These are phyloP conservation scores for Ascidia mentula DNA, from an alignment of 23 tunicate genomes.

Conservation along the genomic window DNA sequence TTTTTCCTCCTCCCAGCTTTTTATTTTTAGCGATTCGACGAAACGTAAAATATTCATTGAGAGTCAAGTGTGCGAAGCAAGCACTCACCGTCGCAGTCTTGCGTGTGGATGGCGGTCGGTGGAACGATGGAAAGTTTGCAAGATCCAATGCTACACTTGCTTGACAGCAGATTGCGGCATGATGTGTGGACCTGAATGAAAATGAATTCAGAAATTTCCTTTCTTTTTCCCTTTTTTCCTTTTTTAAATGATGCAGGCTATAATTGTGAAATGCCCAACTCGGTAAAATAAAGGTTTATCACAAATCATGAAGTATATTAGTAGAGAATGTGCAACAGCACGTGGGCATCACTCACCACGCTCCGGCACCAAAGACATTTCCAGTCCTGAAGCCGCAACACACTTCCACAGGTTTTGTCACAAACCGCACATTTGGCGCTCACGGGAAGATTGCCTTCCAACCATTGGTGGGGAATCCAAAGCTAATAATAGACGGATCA, in stretches of 20 bases:
- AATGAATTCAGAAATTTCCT: too few species aligned
- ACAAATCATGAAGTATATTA: too few species aligned
- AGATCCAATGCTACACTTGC: constrained; percentile 62
- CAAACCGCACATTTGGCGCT: constrained; percentile 96
- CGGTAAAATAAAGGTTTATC: too few species aligned
- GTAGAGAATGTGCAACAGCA: too few species aligned
- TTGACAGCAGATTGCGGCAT: constrained; percentile 55
- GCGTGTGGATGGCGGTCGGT: constrained; percentile 80
- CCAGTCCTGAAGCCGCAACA: constrained; percentile 90
- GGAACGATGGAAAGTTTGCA: constrained; percentile 79
- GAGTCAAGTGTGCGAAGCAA: background rate
- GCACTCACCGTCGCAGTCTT: constrained; percentile 79
- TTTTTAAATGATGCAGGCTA: too few species aligned
- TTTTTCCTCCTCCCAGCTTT: background rate
- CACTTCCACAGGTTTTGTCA: constrained; percentile 94
- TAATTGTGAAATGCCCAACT: too few species aligned
- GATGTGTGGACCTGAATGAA: constrained; percentile 78
- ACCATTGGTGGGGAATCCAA: constrained; percentile 96
- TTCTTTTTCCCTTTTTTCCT: too few species aligned
- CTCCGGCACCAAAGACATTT: constrained; percentile 88
- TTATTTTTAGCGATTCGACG: background rate
- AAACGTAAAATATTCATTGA: background rate
- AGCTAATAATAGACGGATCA: constrained; percentile 34
- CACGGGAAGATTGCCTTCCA: constrained; percentile 98
- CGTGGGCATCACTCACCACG: constrained; percentile 46